These are phyloP conservation scores for Tychaedon coryphoeus DNA, from an alignment of 2,113 vertebrate genomes.

Conservation along the genomic window DNA sequence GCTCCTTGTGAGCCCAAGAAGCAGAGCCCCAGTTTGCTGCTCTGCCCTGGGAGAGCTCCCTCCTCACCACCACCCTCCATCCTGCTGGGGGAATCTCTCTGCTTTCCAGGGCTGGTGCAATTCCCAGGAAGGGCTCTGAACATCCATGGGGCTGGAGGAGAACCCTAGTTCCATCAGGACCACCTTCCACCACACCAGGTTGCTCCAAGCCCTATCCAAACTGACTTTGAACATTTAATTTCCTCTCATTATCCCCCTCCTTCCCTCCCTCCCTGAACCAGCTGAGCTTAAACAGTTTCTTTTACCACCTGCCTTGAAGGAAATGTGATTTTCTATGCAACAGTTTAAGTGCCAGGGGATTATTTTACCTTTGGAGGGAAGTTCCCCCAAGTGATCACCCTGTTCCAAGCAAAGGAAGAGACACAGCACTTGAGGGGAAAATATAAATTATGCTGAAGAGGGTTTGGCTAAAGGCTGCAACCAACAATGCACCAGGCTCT, in stretches of 20 bases:
- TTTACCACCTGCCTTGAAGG: background rate
- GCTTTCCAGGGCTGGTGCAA: background rate
- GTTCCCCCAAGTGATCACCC: background rate
- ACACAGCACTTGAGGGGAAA: background rate
- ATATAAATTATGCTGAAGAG: rapidly evolving
- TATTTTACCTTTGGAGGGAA: background rate
- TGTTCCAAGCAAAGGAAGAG: background rate
- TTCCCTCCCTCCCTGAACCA: background rate
- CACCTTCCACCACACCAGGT: background rate
- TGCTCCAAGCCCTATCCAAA: background rate
- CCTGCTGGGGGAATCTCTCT: background rate
- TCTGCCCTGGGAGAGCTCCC: background rate
- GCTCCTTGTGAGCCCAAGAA: background rate
- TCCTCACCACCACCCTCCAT: background rate
- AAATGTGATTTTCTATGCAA: background rate
- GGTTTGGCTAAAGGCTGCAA: background rate
- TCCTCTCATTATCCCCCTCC: background rate
- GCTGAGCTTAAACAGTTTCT: background rate
- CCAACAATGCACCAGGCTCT: background rate
- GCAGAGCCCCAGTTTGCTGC: background rate
- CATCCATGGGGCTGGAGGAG: rapidly evolving
- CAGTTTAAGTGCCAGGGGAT: background rate
- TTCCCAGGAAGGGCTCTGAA: background rate
- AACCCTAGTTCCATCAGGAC: background rate
- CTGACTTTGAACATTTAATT: background rate